A percentile compares a stretch with the other conserved stretches of the same genome.
Evolutionary conservation across 2,888 invertebrate species (phyloP).

Genomic region (Parasteatoda lunata): DNA sequence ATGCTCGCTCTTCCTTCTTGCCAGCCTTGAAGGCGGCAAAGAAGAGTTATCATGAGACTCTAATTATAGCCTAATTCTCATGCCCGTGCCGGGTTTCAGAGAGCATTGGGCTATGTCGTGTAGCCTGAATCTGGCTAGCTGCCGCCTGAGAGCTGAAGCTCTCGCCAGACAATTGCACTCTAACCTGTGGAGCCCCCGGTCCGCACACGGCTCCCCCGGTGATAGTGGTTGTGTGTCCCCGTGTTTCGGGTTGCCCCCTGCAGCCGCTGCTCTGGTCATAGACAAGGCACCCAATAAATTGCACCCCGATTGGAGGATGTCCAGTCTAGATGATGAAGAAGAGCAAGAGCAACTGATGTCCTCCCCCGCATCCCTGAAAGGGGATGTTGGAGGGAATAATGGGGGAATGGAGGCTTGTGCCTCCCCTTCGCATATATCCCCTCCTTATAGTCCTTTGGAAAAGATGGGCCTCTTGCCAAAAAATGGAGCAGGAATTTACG

Average conservation of each 20-base stretch:
- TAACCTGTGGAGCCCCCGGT: constrained; percentile 82
- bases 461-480: constrained; percentile 24
- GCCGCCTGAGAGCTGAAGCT: constrained; percentile 85
- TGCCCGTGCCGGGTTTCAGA: constrained; percentile 47
- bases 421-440: constrained; percentile 38
- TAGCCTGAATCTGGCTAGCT: constrained; percentile 77
- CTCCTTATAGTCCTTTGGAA: constrained; percentile 54
- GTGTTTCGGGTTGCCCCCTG: constrained; percentile 50
- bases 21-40: constrained; percentile 34
- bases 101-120: constrained; percentile 60
- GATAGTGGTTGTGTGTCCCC: constrained; percentile 55
- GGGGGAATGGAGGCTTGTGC: constrained; percentile 14
- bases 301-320: constrained; percentile 46
- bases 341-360: constrained; percentile 33
- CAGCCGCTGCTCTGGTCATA: constrained; percentile 16
- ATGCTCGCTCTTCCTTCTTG: neutral
- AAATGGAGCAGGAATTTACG: constrained; percentile 26
- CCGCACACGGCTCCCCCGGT: constrained; percentile 48
- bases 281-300: constrained; percentile 37
- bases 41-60: constrained; percentile 10
- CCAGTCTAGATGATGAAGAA: constrained; percentile 55
- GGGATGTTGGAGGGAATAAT: neutral
- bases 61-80: constrained; percentile 37
- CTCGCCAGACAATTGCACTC: constrained; percentile 86
- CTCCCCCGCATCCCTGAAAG: neutral